Evolutionary conservation across 2,888 invertebrate species (phyloP).

Genomic region (Agrotis segetum): DNA sequence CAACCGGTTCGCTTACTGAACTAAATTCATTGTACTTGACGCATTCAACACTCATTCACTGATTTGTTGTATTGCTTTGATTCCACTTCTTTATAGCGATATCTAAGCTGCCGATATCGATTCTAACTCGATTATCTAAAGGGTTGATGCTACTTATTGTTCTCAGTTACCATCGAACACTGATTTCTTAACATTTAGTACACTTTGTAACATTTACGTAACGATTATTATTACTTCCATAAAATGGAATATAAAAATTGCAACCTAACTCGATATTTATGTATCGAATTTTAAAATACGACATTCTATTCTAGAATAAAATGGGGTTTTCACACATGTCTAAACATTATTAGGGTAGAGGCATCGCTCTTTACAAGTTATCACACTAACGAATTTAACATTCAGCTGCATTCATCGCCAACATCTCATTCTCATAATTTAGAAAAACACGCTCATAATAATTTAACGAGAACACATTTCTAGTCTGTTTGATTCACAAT

Average conservation of each 20-base stretch:
- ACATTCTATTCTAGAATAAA: conserved; percentile 54
- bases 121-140: conserved; percentile 19
- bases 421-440: conserved; percentile 56
- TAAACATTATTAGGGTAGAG: conserved; percentile 33
- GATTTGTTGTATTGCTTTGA: conserved; percentile 35
- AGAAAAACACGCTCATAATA: conserved; percentile 68
- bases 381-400: conserved; percentile 49
- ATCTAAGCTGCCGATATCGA: conserved; percentile 19
- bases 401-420: conserved; percentile 52
- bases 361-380: conserved; percentile 31
- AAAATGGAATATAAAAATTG: conserved; percentile 61
- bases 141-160: conserved; percentile 16
- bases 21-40: conserved; percentile 80
- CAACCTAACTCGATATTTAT: conserved; percentile 51
- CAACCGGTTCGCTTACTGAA: conserved; percentile 72
- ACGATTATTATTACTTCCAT: conserved; percentile 56
- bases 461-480: conserved; percentile 80
- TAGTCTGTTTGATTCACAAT: conserved; percentile 70
- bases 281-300: conserved; percentile 49
- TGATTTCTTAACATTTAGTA: conserved; percentile 27
- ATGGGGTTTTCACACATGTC: conserved; percentile 55
- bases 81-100: conserved; percentile 30
- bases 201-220: conserved; percentile 38
- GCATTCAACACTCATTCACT: conserved; percentile 53
- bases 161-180: conserved; percentile 38